A percentile compares a stretch with the other conserved stretches of the same genome.
phyloP scores from a whole-genome alignment of 2,888 invertebrate species.

The Lydus trimaculatus region DNA sequence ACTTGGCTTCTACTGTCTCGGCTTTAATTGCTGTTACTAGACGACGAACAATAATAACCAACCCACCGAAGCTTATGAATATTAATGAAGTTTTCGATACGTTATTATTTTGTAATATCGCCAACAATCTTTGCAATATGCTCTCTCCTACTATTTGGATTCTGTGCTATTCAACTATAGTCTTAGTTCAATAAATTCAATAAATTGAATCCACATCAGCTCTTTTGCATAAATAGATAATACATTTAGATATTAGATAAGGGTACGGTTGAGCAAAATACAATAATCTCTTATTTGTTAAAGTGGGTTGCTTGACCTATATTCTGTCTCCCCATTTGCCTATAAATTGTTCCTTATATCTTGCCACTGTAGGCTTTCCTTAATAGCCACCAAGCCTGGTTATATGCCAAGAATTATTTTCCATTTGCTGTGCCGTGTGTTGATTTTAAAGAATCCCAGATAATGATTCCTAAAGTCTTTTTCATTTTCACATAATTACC shows the following conservation, averaged over 20 bases:
- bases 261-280: conserved; percentile 18
- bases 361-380: not conserved
- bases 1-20: not conserved
- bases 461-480: conserved; percentile 48
- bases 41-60: not conserved
- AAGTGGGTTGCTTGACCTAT: not conserved
- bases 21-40: not conserved
- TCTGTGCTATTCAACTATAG: not conserved
- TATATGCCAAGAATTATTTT: not conserved
- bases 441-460: conserved; percentile 40
- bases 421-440: conserved; percentile 23
- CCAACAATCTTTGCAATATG: not conserved
- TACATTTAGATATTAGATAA: conserved; percentile 22
- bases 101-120: not conserved
- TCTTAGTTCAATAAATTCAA: not conserved
- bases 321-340: not conserved
- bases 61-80: conserved; percentile 17
- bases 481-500: conserved; percentile 44
- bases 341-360: conserved; percentile 24
- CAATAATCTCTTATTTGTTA: conserved; percentile 27
- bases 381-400: not conserved
- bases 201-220: not conserved
- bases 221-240: conserved; percentile 24
- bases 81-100: conserved; percentile 20
- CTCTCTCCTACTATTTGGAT: not conserved